These are phyloP conservation scores for Pissodes strobi DNA, from an alignment of 1,140 invertebrate genomes.

Conservation along the genomic window DNA sequence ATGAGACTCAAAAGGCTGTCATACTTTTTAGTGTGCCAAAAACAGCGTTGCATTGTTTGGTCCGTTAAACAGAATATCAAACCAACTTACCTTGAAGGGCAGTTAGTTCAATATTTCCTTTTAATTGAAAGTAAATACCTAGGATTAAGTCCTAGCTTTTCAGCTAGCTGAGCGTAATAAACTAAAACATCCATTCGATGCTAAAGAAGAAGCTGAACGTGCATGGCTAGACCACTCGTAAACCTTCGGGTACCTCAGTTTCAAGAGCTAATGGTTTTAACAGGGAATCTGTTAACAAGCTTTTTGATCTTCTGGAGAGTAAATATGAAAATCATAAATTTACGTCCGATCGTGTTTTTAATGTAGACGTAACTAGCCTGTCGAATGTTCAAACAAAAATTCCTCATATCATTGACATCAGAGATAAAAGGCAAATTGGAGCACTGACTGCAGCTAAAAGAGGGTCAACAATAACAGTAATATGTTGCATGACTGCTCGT, in stretches of 20 bases:
- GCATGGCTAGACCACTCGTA: not conserved
- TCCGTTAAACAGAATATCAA: not conserved
- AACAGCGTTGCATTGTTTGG: not conserved
- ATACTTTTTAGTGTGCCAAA: not conserved
- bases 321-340: not conserved
- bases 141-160: not conserved
- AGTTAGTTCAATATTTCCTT: not conserved
- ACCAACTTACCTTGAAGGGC: no score
- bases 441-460: no score
- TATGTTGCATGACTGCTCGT: not conserved
- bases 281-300: no score
- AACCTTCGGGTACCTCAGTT: not conserved
- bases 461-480: no score
- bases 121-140: not conserved
- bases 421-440: not conserved
- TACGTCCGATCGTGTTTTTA: no score
- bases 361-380: not conserved
- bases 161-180: not conserved
- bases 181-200: not conserved
- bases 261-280: no score
- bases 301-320: not conserved
- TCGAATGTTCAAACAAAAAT: no score
- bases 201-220: no score
- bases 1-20: not conserved
- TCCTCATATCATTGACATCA: not conserved